Base-by-base conservation (phyloP, 1,140 invertebrate species). In the Drosophila carrolli region DNA sequence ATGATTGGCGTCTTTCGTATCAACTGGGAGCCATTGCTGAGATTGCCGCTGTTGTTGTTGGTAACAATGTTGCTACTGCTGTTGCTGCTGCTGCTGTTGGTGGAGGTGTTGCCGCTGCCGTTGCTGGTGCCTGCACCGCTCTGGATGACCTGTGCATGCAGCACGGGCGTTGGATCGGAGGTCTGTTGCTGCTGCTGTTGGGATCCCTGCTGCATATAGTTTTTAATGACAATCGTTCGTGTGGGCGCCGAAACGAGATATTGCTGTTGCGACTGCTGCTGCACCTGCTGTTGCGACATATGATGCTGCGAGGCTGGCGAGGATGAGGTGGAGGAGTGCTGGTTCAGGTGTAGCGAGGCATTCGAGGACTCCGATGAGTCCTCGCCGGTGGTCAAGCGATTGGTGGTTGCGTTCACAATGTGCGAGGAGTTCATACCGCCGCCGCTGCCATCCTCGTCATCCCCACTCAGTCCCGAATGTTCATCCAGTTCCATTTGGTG, bases 61-160 rank as follows among this genome's bases (percentile, higher is more conserved):
- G 48, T 14, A 8, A 35, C 29, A 50, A 35, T 56, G 56, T 13
- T 67, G 67, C 27, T 76, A 6, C 48, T 35, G 8, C 29, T 51
- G 48, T 16, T 73, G 55, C 16, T 55, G 56, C 23, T 56, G 48
- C 10, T 66, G 27, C 8, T 54, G 37, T 23, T 27, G 57, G 16
- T 43, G 38, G 59, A 46, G 50, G 46, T 19, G 62, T 32, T 86
- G 58, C 47, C 68, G 53, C 43, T 75, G 54, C 59, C 80, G 57
- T 57, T 81, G 61, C 80, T 89, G 84, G 84, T 88, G 84, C 84
- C 80, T 61, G 89, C 81, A 88, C 78, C 89, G 68, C 88, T 84
- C 57, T 91, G 90, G 67, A 91, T 91, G 54, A 90, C 90, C 73
- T 91, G 90, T 66, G 90, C 86, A 66, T 90, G 90, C 71, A 90